Evolutionary conservation across 2,888 invertebrate genomes (phyloP).

Genomic region (Folsomia manolachei): DNA sequence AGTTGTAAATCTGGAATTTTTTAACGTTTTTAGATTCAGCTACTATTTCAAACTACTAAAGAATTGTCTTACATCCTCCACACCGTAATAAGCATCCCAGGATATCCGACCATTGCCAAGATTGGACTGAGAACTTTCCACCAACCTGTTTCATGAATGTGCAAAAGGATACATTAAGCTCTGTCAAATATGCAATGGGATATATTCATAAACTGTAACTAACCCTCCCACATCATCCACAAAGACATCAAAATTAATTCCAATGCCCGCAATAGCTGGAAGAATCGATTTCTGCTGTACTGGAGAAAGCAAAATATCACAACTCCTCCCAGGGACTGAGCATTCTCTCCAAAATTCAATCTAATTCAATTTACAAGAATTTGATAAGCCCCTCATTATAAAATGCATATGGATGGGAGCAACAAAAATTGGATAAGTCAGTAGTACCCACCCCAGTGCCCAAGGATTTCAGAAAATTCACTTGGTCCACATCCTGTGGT

Average conservation of each 20-base stretch:
- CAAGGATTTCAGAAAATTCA: neutral
- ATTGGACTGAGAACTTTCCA: too few relatives aligned
- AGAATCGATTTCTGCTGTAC: neutral
- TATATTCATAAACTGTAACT: neutral
- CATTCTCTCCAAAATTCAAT: neutral
- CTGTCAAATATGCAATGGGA: neutral
- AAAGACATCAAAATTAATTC: neutral
- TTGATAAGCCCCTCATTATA: neutral
- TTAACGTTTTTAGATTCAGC: neutral
- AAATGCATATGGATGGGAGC: neutral
- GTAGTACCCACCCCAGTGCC: neutral
- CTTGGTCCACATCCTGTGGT: neutral
- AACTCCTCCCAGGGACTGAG: neutral
- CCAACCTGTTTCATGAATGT: too few relatives aligned
- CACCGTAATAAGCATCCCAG: neutral
- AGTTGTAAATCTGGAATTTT: neutral
- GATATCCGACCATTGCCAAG: neutral
- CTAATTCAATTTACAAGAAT: neutral
- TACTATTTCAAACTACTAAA: neutral
- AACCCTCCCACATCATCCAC: neutral
- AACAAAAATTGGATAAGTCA: neutral
- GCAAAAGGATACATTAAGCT: neutral
- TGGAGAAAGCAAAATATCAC: neutral
- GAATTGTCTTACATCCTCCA: neutral
- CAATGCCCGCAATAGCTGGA: neutral